A percentile compares a stretch with the other conserved stretches of the same genome.
Conservation (phyloP, 2,113 vertebrate species). For the Galbula dea region DNA sequence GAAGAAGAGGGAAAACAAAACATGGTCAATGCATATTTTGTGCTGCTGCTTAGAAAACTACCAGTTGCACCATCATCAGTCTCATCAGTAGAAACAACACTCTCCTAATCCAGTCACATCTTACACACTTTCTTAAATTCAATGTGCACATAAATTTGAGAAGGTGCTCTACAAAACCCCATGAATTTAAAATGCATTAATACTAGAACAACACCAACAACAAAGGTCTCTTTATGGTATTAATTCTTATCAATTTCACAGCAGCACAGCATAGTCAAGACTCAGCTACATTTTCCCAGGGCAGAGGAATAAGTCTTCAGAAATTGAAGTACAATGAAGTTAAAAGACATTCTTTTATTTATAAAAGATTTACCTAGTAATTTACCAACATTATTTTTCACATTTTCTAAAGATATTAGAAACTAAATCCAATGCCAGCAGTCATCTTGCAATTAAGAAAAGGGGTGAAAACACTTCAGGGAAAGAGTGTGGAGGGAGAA, state of each 20-base stretch:
- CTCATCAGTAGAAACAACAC: not conserved
- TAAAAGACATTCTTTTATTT: conserved; percentile 37
- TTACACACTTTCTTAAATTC: not conserved
- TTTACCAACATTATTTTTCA: not conserved
- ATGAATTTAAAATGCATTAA: not conserved
- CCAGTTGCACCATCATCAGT: not conserved
- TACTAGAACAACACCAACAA: not conserved
- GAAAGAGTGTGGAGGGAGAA: not conserved
- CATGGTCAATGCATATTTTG: not conserved
- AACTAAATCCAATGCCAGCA: not conserved
- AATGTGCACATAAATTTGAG: not conserved
- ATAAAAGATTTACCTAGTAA: conserved; percentile 13
- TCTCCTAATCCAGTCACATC: not conserved
- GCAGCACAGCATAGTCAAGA: not conserved
- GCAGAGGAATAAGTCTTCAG: not conserved
- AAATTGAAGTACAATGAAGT: not conserved
- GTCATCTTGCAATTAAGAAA: not conserved
- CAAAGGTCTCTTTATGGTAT: not conserved
- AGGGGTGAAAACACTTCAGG: not conserved
- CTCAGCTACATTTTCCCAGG: not conserved
- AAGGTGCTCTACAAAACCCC: not conserved
- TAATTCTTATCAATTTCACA: not conserved
- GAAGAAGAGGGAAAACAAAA: not conserved
- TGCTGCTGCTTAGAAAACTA: not conserved
- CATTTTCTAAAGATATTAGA: not conserved